Percentiles rank a stretch among this genome's conserved stretches.
These are phyloP conservation scores for Gryllus longicercus DNA, from an alignment of 2,888 invertebrate genomes.

Conservation along the genomic window DNA sequence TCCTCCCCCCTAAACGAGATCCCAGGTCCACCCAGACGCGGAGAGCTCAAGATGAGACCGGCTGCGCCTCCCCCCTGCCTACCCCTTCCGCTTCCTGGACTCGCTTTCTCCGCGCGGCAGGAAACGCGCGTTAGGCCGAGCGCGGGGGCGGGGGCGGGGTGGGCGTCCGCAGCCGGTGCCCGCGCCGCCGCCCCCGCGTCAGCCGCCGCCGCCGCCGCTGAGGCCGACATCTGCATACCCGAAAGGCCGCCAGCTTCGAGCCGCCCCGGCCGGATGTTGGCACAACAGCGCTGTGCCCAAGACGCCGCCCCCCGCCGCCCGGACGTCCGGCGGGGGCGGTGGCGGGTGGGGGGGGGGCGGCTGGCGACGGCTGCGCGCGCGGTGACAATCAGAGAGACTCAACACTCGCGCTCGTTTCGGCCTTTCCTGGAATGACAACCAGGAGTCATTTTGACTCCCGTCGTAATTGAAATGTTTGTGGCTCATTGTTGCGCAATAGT, in stretches of 20 bases:
- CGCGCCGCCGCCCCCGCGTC: not conserved
- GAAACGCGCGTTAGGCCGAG: not conserved
- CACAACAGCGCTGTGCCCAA: not conserved
- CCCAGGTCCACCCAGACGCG: no score
- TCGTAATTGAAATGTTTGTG: no score
- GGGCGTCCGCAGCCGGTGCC: not conserved
- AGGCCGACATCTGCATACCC: not conserved
- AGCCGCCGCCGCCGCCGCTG: not conserved
- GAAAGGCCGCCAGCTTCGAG: not conserved
- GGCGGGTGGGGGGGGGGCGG: not conserved
- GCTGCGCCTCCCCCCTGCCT: not conserved
- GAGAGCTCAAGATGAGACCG: not conserved
- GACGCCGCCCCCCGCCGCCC: conserved; percentile 4
- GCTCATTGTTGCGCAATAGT: no score
- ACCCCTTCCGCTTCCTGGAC: not conserved
- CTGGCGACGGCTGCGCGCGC: not conserved
- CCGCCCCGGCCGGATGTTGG: not conserved
- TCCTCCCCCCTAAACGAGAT: no score
- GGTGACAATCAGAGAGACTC: not conserved
- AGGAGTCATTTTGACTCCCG: no score
- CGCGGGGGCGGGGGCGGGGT: not conserved
- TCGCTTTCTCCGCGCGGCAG: not conserved
- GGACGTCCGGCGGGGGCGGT: not conserved
- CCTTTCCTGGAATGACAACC: no score
- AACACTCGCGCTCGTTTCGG: no score